Conservation (phyloP, 2,888 invertebrate genomes). For the Nemapogon koenigi region DNA sequence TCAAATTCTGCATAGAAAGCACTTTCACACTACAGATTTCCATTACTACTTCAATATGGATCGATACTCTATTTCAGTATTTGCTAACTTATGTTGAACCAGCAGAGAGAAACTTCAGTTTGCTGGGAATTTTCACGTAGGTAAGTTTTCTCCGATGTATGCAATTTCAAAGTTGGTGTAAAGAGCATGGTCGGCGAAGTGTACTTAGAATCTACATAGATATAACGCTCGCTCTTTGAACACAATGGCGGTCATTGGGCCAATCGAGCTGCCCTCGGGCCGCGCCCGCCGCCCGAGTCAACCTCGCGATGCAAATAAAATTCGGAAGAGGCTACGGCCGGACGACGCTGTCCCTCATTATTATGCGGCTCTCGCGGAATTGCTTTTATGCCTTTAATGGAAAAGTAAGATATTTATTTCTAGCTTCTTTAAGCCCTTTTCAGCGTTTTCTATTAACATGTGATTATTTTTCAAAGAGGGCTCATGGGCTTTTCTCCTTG, state of each 20-base stretch:
- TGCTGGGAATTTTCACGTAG: conserved; percentile 49
- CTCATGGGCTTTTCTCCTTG: no score
- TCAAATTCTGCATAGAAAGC: no score
- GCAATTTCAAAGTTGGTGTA: conserved; percentile 46
- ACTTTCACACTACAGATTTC: no score
- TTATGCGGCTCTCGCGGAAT: conserved; percentile 61
- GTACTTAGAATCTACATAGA: no score
- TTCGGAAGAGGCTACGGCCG: conserved; percentile 46
- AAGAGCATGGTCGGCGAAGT: conserved; percentile 21
- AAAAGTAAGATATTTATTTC: conserved; percentile 33
- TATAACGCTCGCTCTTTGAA: no score
- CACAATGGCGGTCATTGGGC: conserved; percentile 54
- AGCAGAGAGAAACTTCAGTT: conserved; percentile 37
- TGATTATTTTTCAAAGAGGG: neutral
- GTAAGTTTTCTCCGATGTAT: conserved; percentile 49
- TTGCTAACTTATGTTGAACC: no score
- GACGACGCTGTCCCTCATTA: conserved; percentile 58
- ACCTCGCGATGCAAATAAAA: conserved; percentile 60
- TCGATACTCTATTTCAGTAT: conserved; percentile 40
- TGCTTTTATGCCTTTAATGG: conserved; percentile 61
- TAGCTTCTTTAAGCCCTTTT: conserved; percentile 22
- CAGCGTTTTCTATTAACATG: conserved; percentile 1
- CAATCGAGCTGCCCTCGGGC: conserved; percentile 37
- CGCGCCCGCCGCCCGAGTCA: no score
- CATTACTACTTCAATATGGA: no score